Evolutionary conservation across 2,797 vertebrate species (phyloP).

Genomic region (Cossypha caffra): DNA sequence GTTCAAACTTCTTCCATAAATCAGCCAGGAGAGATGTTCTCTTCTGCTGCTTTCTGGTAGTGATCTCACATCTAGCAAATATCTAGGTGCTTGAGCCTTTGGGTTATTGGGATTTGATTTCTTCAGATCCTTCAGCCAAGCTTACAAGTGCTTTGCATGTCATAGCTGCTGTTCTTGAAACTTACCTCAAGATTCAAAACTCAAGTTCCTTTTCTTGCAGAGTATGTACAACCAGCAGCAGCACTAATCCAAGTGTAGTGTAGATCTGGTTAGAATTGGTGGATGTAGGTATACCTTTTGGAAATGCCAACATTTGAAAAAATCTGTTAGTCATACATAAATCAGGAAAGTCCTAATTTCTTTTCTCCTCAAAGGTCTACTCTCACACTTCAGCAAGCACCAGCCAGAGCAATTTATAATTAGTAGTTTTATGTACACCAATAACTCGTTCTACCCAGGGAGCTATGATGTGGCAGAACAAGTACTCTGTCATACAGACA

Average conservation of each 20-base stretch:
- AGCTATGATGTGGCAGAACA: not conserved
- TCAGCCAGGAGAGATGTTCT: not conserved
- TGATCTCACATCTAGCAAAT: not conserved
- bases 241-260: not conserved
- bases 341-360: not conserved
- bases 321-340: not conserved
- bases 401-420: not conserved
- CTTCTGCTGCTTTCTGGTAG: not conserved
- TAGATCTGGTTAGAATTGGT: not conserved
- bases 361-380: not conserved
- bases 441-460: not conserved
- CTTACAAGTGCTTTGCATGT: not conserved
- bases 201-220: not conserved
- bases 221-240: not conserved
- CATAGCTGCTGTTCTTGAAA: not conserved
- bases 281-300: not conserved
- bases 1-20: not conserved
- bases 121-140: not conserved
- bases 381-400: not conserved
- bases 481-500: not conserved
- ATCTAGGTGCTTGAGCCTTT: not conserved
- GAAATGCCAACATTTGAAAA: not conserved
- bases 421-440: not conserved
- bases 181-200: not conserved
- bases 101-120: not conserved